Evolutionary conservation across 2,888 invertebrate genomes (phyloP).

Genomic region (Notocelia uddmanniana): DNA sequence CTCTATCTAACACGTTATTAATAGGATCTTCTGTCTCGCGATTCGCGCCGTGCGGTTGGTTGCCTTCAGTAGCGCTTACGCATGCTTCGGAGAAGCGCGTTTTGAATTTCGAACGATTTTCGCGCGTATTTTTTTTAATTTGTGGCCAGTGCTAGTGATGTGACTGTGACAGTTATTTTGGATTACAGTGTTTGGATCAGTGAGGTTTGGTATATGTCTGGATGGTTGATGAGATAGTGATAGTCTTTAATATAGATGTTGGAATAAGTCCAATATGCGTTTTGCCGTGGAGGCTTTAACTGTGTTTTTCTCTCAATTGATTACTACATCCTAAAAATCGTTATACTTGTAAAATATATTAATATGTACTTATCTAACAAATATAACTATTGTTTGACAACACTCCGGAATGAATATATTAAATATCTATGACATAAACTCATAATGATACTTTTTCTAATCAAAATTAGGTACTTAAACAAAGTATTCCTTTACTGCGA

Average conservation of each 20-base stretch:
- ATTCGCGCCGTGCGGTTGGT: slow-evolving; percentile 64
- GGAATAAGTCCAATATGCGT: background rate
- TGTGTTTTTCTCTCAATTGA: background rate
- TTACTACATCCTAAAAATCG: background rate
- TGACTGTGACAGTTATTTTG: slow-evolving; percentile 22
- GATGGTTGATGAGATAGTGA: slow-evolving; percentile 33
- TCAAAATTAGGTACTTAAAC: no score
- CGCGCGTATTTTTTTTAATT: slow-evolving; percentile 58
- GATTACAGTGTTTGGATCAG: slow-evolving; percentile 42
- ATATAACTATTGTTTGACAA: no score
- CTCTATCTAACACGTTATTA: slow-evolving; percentile 53
- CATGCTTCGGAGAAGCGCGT: slow-evolving; percentile 71
- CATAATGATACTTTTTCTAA: no score
- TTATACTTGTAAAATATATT: background rate
- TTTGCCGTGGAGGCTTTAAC: no score
- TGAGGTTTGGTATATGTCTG: slow-evolving; percentile 28
- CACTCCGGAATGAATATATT: no score
- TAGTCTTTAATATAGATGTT: background rate
- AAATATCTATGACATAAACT: no score
- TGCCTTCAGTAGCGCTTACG: slow-evolving; percentile 79
- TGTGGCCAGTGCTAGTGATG: slow-evolving; percentile 38
- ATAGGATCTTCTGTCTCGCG: slow-evolving; percentile 59
- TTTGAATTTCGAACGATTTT: slow-evolving; percentile 64
- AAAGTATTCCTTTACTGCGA: no score
- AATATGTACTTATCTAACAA: no score